Evolutionary conservation across 2,113 vertebrate genomes (phyloP), one percentile per base, ranked within the genome.

Genomic region (Hystrix cristata): DNA sequence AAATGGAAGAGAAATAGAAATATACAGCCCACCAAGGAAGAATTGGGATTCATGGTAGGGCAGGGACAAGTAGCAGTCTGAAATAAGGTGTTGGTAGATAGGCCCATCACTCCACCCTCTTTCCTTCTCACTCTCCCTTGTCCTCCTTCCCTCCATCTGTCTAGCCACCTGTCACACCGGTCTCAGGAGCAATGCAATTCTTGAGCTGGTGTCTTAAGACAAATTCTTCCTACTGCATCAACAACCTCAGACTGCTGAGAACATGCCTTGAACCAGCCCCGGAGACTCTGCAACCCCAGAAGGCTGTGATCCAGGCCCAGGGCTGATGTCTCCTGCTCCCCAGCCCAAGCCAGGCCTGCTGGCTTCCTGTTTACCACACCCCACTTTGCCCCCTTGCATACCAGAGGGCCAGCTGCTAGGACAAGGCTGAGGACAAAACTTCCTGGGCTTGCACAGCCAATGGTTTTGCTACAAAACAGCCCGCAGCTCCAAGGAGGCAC

Each of bases 291-390:
- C 23, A 43, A 71, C 65, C 74, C 53, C 72, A 83, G 38, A 88
- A 81, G 64, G 29, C 64, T 94, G n/a, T 71, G 86, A 43, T 94
- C 31, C 7, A 25, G 82, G 46, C 69, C 72, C 59, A 27, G 65
- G 21, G 1, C 93, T 84, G 88, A 71, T 87, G 55, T 94, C 96
- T 90, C 84, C 95, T 93, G 79, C 25, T 95, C 67, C 64, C 9
- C 79, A 81, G 79, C 74, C 94, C 83, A 90, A 94, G 59, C 72
- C 21, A 16, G 62, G 62, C 82, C 76, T 23, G 31, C 76, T 48
- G 60, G 57, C 86, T 97, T 98, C 98, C 97, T 98, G 98, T 97
- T 98, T 97, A 98, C 59, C 34, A 86, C 57, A 43, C 64, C 85
- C 72, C 23, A 19, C 93, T 62, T 71, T 65, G 72, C 91, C 46